Base-by-base conservation (phyloP, 2,113 vertebrate genomes). In the Lutjanus erythropterus region DNA sequence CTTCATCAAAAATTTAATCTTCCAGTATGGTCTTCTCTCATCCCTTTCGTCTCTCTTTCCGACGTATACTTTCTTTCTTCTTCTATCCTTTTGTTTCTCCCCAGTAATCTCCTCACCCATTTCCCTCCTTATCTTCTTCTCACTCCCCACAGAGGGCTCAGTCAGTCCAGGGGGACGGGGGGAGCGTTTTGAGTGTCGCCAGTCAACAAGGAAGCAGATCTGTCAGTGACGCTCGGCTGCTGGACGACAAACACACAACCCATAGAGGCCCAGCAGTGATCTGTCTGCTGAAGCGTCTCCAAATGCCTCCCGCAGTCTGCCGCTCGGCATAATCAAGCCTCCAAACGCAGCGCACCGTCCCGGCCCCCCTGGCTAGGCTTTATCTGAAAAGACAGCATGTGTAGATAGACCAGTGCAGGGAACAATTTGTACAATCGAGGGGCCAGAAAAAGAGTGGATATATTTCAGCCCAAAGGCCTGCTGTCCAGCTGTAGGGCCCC, bases 361-460 rank as follows among this genome's bases (percentile, higher is more conserved):
- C 12, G 15, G 39, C 67, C 75, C 79, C 83, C 80, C 52, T 71
- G 69, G 50, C 52, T 70, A 52, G 76, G 70, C 75, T 91, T 92
- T 86, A 89, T 93, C 86, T 86, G 75, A 84, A 85, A 81, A 85
- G 66, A 82, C 88, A 79, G 83, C 81, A 33, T 78, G 81, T 80
- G 83, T 39, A 74, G 74, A 82, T 73, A 67, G 44, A 84, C 72
- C 23, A 67, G 76, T 0, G 9, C 46, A 9, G 75, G 55, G 62
- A 80, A 88, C 78, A 85, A 80, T 90, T 87, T 88, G 83, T 85
- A 75, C 74, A 90, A 80, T 82, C 37, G 3, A n/a, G 16, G 59
- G 60, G 58, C 42, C 53, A 82, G 56, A 55, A 74, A 86, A 78
- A 81, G 44, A 71, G 12, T 14, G 71, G 81, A 58, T 70, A 52